A percentile compares a stretch with the other conserved stretches of the same genome.
Evolutionary conservation across 2,888 invertebrate species (phyloP).

Genomic region (Pristionchus japonicus): DNA sequence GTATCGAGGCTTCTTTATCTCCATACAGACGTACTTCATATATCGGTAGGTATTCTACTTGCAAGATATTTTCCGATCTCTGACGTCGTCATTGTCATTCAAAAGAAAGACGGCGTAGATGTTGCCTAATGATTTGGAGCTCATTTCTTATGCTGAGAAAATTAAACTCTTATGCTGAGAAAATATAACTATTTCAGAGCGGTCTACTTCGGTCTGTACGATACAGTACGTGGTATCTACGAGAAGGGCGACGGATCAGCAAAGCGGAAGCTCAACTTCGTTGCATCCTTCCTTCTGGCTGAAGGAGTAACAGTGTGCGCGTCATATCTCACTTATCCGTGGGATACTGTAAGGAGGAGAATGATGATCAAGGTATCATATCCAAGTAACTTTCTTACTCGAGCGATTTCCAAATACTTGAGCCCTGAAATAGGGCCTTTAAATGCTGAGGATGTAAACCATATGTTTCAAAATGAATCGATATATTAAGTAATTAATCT

Average conservation of each 20-base stretch:
- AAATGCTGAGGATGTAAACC: too few relatives aligned
- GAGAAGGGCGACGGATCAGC: slow-evolving; percentile 9
- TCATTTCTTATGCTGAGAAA: too few relatives aligned
- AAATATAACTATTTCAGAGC: slow-evolving; percentile 81
- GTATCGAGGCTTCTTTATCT: slow-evolving; percentile 93
- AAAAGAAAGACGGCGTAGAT: too few relatives aligned
- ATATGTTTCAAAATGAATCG: background rate
- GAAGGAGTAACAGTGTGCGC: slow-evolving; percentile 57
- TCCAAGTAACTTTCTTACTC: background rate
- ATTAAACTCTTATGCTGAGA: too few relatives aligned
- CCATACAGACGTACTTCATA: slow-evolving; percentile 84
- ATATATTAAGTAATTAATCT: background rate
- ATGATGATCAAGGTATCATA: slow-evolving; percentile 96
- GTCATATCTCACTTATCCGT: slow-evolving; percentile 85
- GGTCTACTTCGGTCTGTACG: slow-evolving; percentile 94
- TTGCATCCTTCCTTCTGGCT: slow-evolving; percentile 35
- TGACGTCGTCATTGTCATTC: too few relatives aligned
- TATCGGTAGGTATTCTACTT: slow-evolving; percentile 79
- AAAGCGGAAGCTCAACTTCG: slow-evolving; percentile 33
- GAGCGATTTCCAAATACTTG: too few relatives aligned
- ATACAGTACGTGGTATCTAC: slow-evolving; percentile 89
- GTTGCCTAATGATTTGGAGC: too few relatives aligned
- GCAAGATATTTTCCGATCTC: background rate
- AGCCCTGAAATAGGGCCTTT: too few relatives aligned
- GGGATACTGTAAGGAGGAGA: slow-evolving; percentile 93